A percentile compares a stretch with the other conserved stretches of the same genome.
These are phyloP conservation scores for Hermaeophaga mercurialis DNA, from an alignment of 2,888 invertebrate species.

Conservation along the genomic window DNA sequence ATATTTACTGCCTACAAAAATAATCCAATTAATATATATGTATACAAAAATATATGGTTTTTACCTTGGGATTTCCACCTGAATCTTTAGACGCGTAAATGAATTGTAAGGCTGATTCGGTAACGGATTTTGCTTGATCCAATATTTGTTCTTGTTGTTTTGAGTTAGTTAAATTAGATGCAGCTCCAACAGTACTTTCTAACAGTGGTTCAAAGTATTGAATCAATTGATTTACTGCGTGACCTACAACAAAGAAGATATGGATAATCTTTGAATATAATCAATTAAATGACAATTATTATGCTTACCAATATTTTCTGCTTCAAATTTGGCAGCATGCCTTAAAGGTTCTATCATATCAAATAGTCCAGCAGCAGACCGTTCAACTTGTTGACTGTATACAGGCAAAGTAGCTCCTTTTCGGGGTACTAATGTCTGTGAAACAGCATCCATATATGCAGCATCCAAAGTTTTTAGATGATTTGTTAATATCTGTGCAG, in stretches of 20 bases:
- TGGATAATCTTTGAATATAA: background rate
- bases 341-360: conserved; percentile 87
- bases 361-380: conserved; percentile 77
- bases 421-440: conserved; percentile 52
- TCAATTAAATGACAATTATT: no score
- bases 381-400: conserved; percentile 56
- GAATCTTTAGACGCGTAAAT: conserved; percentile 84
- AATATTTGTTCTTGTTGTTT: conserved; percentile 84
- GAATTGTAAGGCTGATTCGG: conserved; percentile 89
- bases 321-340: conserved; percentile 84
- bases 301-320: conserved; percentile 77
- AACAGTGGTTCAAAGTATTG: conserved; percentile 87
- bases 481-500: conserved; percentile 75
- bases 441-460: conserved; percentile 82
- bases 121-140: conserved; percentile 92
- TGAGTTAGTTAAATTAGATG: conserved; percentile 87
- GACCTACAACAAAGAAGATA: conserved; percentile 57
- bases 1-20: conserved; percentile 69
- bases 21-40: conserved; percentile 1
- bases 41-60: conserved; percentile 31
- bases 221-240: conserved; percentile 77
- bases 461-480: conserved; percentile 84
- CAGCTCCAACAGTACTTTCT: conserved; percentile 81
- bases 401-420: conserved; percentile 59
- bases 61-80: conserved; percentile 89